Base-by-base conservation (phyloP, 2,113 vertebrate genomes). In the Grus americana region DNA sequence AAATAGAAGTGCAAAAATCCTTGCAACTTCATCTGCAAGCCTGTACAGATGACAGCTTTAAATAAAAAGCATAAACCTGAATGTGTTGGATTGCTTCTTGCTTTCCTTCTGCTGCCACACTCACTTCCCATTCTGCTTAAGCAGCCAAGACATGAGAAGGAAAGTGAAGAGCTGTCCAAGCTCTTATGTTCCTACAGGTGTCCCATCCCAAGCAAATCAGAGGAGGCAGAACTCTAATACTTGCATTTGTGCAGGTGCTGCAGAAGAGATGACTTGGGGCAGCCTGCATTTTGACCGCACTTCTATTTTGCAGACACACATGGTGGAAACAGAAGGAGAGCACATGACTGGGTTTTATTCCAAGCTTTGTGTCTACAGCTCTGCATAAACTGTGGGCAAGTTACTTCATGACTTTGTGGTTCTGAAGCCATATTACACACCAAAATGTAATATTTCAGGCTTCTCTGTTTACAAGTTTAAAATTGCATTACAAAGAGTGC, bases 131-230 rank as follows among this genome's bases (percentile, higher is more conserved):
- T 18, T 74, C n/a, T 79, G 70, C 65, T 67, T n/a, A 13, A 80
- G 67, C 38, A 65, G 65, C 32, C 52, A 72, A 87, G 50, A 23
- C 27, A 27, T 18, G 59, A 29, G 42, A 21, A 22, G 46, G 22
- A 23, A 44, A 72, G 20, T 0, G 13, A 58, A 74, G 61, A 52
- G 36, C 68, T 66, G 70, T 61, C 65, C 23, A 79, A 42, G 34
- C 13, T 52, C 15, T 27, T 0, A 0, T 2, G 14, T 1, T 71
- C 18, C 65, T 65, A 29, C 16, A 63, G 62, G 6, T 71, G 3
- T 5, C 24, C 38, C 26, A 34, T 6, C 36, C 66, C 40, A 62
- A 42, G 18, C 49, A 55, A 49, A 58, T 12, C 12, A 63, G 42
- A 30, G 18, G 46, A 52, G 16, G 40, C 79, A 92, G 66, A 54